Conservation (phyloP, 2,888 invertebrate species). For the Chrysomela aeneicollis region DNA sequence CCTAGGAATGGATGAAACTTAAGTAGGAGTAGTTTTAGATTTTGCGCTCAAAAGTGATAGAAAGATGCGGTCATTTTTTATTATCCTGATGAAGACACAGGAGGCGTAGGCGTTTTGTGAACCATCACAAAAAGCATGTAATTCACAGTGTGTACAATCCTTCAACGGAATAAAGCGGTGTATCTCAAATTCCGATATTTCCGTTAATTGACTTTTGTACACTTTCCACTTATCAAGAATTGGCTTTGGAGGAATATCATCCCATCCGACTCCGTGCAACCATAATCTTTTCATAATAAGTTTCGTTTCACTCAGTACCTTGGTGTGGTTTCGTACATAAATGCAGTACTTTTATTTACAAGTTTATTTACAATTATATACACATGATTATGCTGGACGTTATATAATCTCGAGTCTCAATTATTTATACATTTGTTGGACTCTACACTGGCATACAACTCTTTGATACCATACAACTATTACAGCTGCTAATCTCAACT, state of each 20-base stretch:
- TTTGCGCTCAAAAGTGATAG: background rate
- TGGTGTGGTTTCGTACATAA: too few species aligned
- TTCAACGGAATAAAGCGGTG: background rate
- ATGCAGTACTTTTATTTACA: too few species aligned
- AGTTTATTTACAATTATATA: too few species aligned
- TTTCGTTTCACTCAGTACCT: too few species aligned
- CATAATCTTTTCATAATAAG: background rate
- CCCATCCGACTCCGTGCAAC: slow-evolving; percentile 6
- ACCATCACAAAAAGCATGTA: slow-evolving; percentile 14
- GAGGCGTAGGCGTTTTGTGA: slow-evolving; percentile 3
- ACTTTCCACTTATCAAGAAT: slow-evolving; percentile 4
- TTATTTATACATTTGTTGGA: too few species aligned
- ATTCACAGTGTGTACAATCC: slow-evolving; percentile 5
- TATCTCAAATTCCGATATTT: slow-evolving; percentile 6
- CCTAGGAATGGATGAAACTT: background rate
- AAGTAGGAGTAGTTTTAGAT: background rate
- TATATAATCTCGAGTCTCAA: too few species aligned
- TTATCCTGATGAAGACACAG: background rate
- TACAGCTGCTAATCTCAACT: too few species aligned
- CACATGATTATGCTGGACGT: too few species aligned
- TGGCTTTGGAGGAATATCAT: background rate
- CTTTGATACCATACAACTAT: too few species aligned
- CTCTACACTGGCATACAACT: too few species aligned
- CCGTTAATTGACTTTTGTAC: slow-evolving; percentile 6
- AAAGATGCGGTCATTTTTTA: background rate